Percentiles rank a stretch among this genome's conserved stretches.
These are phyloP conservation scores for Cavia aperea DNA, from an alignment of 2,113 vertebrate species.

Conservation along the genomic window DNA sequence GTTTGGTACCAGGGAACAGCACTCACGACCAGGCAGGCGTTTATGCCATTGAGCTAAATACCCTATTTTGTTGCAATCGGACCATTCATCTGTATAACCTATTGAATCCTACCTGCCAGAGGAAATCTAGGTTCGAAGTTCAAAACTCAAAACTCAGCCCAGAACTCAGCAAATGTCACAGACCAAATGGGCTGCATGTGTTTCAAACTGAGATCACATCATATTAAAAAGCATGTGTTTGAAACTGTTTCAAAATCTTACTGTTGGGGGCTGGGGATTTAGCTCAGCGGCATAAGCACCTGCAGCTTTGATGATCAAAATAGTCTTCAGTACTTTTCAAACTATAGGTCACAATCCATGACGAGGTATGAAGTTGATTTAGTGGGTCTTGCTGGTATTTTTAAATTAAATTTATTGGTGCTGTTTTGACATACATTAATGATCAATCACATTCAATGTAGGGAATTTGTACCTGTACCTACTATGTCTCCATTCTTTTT, in stretches of 20 bases:
- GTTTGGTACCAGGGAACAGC: too few relatives aligned
- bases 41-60: too few relatives aligned
- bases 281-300: too few relatives aligned
- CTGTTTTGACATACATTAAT: neutral
- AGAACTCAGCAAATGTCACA: too few relatives aligned
- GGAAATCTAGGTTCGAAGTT: neutral
- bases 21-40: too few relatives aligned
- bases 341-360: neutral
- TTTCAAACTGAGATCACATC: too few relatives aligned
- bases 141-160: neutral
- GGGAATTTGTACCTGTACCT: neutral
- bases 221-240: too few relatives aligned
- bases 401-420: neutral
- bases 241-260: constrained; percentile 12
- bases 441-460: neutral
- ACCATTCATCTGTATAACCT: neutral
- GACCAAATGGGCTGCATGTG: too few relatives aligned
- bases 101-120: neutral
- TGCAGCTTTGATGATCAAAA: constrained; percentile 20
- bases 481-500: neutral
- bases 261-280: too few relatives aligned
- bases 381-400: neutral
- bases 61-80: neutral
- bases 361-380: neutral
- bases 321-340: neutral